Conservation (phyloP, 2,113 vertebrate genomes). For the Circaetus gallicus region DNA sequence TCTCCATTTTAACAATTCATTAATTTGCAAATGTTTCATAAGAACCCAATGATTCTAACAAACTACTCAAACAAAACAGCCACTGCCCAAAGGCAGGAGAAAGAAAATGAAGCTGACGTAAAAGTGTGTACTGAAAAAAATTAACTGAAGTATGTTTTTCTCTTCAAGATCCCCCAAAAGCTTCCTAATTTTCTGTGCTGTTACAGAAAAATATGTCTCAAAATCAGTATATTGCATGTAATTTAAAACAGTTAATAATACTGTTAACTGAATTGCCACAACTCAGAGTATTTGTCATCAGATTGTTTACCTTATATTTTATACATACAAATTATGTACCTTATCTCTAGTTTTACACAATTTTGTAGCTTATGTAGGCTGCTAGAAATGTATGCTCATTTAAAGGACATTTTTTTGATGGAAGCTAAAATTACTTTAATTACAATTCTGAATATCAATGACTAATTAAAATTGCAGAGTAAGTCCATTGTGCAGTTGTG, state of each 20-base stretch:
- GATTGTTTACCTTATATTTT: neutral
- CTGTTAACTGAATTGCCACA: neutral
- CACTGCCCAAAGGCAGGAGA: neutral
- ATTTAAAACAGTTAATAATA: neutral
- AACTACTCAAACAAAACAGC: neutral
- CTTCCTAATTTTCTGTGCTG: neutral
- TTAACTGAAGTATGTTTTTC: neutral
- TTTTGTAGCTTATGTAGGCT: neutral
- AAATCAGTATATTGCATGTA: neutral
- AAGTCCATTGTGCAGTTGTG: neutral
- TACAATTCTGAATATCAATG: neutral
- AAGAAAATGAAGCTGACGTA: neutral
- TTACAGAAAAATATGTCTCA: neutral
- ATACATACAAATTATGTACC: neutral
- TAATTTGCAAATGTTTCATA: neutral
- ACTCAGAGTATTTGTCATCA: neutral
- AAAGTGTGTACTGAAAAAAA: neutral
- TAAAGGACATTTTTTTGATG: neutral
- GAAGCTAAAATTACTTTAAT: neutral
- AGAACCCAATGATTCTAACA: neutral
- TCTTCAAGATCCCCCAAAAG: neutral
- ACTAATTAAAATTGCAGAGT: neutral
- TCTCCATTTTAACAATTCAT: neutral
- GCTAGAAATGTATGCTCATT: neutral
- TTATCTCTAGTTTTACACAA: neutral